Conservation (phyloP, 2,888 invertebrate genomes). For the Chrysolina americana region DNA sequence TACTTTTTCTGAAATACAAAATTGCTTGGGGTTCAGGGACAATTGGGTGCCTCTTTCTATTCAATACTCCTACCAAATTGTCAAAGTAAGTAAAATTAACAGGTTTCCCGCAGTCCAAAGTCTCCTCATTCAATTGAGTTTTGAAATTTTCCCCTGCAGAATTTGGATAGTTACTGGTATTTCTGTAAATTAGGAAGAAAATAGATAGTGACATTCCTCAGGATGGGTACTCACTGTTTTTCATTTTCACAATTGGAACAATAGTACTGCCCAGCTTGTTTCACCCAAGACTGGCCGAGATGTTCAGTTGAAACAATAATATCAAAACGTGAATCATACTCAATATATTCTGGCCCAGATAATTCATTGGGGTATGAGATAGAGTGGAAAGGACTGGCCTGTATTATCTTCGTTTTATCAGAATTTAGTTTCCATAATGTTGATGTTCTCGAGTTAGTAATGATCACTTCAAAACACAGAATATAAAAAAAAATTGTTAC, state of each 20-base stretch:
- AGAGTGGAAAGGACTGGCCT: constrained; percentile 74
- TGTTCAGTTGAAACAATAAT: constrained; percentile 82
- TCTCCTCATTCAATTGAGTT: constrained; percentile 72
- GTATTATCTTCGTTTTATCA: constrained; percentile 83
- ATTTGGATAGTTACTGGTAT: constrained; percentile 43
- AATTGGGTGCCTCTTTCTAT: constrained; percentile 85
- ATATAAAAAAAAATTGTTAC: constrained; percentile 73
- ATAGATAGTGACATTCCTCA: constrained; percentile 12
- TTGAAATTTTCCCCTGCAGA: constrained; percentile 41
- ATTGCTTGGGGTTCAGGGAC: constrained; percentile 89
- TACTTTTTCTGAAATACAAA: constrained; percentile 82
- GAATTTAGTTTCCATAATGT: constrained; percentile 87
- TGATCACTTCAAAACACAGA: constrained; percentile 80
- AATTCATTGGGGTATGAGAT: constrained; percentile 61
- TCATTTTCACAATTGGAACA: constrained; percentile 74
- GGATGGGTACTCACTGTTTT: constrained; percentile 42
- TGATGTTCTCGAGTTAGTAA: constrained; percentile 86
- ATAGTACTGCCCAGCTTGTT: constrained; percentile 77
- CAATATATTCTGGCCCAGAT: constrained; percentile 59
- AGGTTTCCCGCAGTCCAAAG: constrained; percentile 86
- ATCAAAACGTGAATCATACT: constrained; percentile 81
- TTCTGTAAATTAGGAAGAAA: constrained; percentile 37
- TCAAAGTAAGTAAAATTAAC: constrained; percentile 93
- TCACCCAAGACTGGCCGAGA: constrained; percentile 78
- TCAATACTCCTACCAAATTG: constrained; percentile 88